Evolutionary conservation across 2,113 vertebrate species (phyloP).

Genomic region (Tretioscincus oriximinensis): DNA sequence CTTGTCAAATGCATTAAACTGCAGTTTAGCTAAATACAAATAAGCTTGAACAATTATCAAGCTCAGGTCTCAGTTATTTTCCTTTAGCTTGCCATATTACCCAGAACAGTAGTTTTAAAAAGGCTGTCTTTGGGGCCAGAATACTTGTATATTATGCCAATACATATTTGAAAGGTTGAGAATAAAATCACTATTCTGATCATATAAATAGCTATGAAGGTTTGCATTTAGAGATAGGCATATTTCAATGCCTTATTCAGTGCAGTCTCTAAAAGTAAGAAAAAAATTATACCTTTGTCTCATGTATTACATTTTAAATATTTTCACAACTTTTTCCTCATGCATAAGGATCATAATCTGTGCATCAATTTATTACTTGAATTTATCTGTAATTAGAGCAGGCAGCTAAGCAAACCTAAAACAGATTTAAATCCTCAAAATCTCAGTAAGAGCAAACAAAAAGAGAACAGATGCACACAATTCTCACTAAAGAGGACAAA

Average conservation of each 20-base stretch:
- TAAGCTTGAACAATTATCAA: background rate
- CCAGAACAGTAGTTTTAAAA: background rate
- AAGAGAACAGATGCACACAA: background rate
- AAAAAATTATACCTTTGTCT: background rate
- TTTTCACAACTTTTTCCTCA: too few relatives aligned
- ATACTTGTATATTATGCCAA: too few relatives aligned
- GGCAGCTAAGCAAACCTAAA: too few relatives aligned
- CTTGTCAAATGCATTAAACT: background rate
- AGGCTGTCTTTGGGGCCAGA: background rate
- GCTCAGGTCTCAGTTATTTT: background rate
- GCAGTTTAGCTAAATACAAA: background rate
- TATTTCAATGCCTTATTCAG: background rate
- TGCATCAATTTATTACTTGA: too few relatives aligned
- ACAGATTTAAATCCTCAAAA: too few relatives aligned
- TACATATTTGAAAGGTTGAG: background rate
- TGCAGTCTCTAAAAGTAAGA: background rate
- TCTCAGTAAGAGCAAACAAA: background rate
- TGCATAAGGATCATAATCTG: too few relatives aligned
- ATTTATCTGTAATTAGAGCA: too few relatives aligned
- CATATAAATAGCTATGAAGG: background rate
- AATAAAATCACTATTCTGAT: background rate
- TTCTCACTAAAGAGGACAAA: background rate
- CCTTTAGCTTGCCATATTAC: background rate
- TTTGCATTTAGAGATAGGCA: background rate
- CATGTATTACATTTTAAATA: background rate